Evolutionary conservation across 2,113 vertebrate species (phyloP), one percentile per base, ranked within the genome.

Genomic region (Clupea harengus): DNA sequence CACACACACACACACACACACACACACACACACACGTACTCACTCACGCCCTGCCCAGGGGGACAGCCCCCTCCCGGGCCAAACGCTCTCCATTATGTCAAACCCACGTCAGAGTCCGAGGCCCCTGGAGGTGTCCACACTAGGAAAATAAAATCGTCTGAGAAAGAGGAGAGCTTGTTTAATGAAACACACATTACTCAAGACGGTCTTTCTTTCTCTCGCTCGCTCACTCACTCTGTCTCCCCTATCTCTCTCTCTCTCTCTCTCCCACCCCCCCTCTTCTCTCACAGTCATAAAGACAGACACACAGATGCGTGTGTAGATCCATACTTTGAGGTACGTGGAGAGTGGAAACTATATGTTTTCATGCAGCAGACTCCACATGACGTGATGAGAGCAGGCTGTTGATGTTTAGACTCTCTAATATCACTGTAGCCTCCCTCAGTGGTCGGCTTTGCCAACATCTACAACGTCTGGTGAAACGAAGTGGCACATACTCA

Each of bases 231-330:
- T 49, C 45, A 54, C 7, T 50, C 20, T 81, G 67, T 80, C 32
- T 84, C 45, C 18, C 32, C 39, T 81, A 20, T 52, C n/a, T 50
- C 49, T 78, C 45, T 75, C 85, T 89, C 3, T 80, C 15, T 44
- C 72, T 44, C 25, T 52, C 72, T 85, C 47, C 81, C 60, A 81
- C 87, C 86, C 89, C 91, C 85, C 47, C 50, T 46, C 28, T n/a
- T 83, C 82, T 83, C 82, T 57, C 32, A 67, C n/a, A 67, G 60
- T 67, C 25, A 5, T 2, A 67, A 67, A 25, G 60, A 32, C 25
- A 11, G 64, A 7, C 25, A 17, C 64, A 28, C 2, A 25, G 6
- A 28, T 72, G 28, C 64, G 11, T 7, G 15, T 67, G 25, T 28
- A 32, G 32, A 72, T 72, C n/a, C 28, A 28, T 28, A 28, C 64